Evolutionary conservation across 2,113 vertebrate genomes (phyloP).

Genomic region (Trogon melanurus): DNA sequence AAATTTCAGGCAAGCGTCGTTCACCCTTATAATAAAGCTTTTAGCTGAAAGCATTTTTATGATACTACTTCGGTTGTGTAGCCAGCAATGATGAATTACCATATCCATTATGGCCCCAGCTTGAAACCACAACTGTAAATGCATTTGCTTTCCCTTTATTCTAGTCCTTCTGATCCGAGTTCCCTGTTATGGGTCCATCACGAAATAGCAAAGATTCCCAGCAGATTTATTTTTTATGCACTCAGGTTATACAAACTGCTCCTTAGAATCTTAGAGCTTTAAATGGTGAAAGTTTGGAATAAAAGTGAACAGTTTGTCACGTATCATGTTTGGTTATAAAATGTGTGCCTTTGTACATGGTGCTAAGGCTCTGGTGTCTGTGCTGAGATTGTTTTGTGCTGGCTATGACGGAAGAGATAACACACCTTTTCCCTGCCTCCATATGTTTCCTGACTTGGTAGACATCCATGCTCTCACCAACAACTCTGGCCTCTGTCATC

Average conservation of each 20-base stretch:
- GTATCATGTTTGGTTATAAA: neutral
- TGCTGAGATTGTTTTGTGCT: neutral
- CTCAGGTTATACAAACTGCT: neutral
- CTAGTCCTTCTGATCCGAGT: neutral
- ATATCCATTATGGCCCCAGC: constrained; percentile 19
- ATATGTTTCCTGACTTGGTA: neutral
- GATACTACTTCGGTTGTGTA: neutral
- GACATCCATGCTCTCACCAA: neutral
- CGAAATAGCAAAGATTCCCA: neutral
- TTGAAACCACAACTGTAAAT: constrained; percentile 34
- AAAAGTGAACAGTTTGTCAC: neutral
- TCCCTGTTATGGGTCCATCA: neutral
- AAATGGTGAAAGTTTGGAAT: neutral
- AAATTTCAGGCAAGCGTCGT: neutral
- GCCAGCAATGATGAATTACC: constrained; percentile 28
- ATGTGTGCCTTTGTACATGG: neutral
- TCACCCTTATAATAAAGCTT: constrained; percentile 34
- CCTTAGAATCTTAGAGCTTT: neutral
- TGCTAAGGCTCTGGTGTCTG: neutral
- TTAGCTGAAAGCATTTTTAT: constrained; percentile 49
- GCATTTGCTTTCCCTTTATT: neutral
- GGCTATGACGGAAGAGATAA: neutral
- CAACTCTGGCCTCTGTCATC: neutral
- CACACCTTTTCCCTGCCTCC: neutral
- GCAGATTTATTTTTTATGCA: neutral